A percentile compares a stretch with the other conserved stretches of the same genome.
phyloP scores from a whole-genome alignment of 23 tunicate species.

The Oikopleura albicans region DNA sequence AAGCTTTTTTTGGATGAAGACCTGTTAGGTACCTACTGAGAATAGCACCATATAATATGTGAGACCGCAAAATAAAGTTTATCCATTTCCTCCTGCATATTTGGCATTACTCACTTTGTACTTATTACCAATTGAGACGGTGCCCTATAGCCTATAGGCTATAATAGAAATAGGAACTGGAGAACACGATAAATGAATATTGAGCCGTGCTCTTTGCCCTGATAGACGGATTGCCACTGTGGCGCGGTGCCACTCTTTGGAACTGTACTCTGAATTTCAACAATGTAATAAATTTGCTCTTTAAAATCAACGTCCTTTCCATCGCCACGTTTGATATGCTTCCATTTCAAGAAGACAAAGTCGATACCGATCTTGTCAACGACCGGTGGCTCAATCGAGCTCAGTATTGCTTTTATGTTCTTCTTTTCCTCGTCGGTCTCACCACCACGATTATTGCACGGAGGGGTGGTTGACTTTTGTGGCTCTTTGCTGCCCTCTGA shows the following conservation, averaged over 20 bases:
- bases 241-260: neutral
- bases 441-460: neutral
- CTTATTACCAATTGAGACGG: no score
- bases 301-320: neutral
- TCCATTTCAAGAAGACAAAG: neutral
- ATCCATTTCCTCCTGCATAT: no score
- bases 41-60: no score
- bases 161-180: no score
- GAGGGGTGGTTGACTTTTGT: neutral
- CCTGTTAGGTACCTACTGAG: no score
- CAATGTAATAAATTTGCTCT: neutral
- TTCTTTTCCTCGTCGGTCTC: conserved; percentile 17
- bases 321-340: neutral
- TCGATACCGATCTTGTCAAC: neutral
- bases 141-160: no score
- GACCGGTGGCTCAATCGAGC: neutral
- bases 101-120: no score
- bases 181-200: no score
- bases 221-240: neutral
- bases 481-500: no score
- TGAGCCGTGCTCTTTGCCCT: no score
- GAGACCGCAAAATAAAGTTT: no score
- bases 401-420: neutral
- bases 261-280: conserved; percentile 1
- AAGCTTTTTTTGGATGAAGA: no score